Evolutionary conservation across 2,888 invertebrate species (phyloP), one percentile per base, ranked within the genome.

Genomic region (Morpho achilles): DNA sequence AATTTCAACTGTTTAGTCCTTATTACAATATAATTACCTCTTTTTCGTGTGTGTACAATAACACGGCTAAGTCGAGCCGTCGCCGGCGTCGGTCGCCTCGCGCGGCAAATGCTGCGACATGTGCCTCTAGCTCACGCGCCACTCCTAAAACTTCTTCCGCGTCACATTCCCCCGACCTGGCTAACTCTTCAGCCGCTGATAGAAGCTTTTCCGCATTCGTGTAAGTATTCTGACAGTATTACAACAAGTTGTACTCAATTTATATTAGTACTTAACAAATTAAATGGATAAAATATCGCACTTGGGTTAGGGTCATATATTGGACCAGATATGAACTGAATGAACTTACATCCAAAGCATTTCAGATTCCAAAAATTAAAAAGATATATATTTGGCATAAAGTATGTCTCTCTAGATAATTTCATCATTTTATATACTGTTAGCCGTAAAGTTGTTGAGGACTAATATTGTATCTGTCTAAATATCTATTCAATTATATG

Each of bases 131-230:
- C 78, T 98, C 97, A 60, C 96, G 94, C 16, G 99, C 99, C 57
- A 99, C 98, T 8, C 96, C 95, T 77, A 97, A 94, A 72, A 99
- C 98, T 79, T 99, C 99, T 77, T 98, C 97, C 0, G 98, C 97
- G 76, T 98, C 97, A 72, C 98, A 98, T 87, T 99, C 99, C 32
- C 99, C 98, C 0, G 98, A 97, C 63, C 97, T 94, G 0, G 98
- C 98, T 69, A 99, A 87, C 82, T 99, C 99, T 75, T 98, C 98
- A 0, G 99, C 99, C 0, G 99, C 99, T 0, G 97, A 95, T 52
- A 99, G 91, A 49, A 99, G 90, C 86, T 99, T 99, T 79, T 99
- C 98, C 0, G 99, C 99, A 91, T 99, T 99, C 59, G 98, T 98
- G 77, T 99, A 99, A 2, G 99, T 99, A 79, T 99, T 99, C 95